Evolutionary conservation across 2,888 invertebrate species (phyloP).

Genomic region (Empis stercorea): DNA sequence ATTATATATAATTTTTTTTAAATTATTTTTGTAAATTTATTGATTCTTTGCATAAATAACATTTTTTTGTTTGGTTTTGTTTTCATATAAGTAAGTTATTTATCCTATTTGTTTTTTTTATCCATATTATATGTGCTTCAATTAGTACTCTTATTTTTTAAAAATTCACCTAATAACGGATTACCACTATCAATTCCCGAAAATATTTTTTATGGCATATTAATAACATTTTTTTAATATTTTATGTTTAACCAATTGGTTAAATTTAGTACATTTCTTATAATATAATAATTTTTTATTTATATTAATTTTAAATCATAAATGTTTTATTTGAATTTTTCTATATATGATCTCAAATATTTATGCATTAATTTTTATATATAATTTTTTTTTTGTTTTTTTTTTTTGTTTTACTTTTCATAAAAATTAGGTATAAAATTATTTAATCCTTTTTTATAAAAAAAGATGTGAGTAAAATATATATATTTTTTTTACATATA

Average conservation of each 20-base stretch:
- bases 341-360: background rate
- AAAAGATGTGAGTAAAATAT: conserved; percentile 1
- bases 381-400: background rate
- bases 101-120: background rate
- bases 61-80: background rate
- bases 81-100: too few species aligned
- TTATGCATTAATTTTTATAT: background rate
- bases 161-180: conserved; percentile 1
- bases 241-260: background rate
- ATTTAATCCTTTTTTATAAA: background rate
- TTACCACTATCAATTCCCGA: conserved; percentile 1
- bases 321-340: background rate
- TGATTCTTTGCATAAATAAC: conserved; percentile 1
- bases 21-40: conserved; percentile 1
- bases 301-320: background rate
- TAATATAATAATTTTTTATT: background rate
- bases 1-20: too few species aligned
- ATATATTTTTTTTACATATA: background rate
- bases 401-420: background rate
- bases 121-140: background rate
- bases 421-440: conserved; percentile 1
- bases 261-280: background rate
- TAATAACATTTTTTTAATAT: background rate
- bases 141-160: background rate
- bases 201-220: background rate